Base-by-base conservation (phyloP, 2,888 invertebrate genomes). In the Leptinotarsa juncta region DNA sequence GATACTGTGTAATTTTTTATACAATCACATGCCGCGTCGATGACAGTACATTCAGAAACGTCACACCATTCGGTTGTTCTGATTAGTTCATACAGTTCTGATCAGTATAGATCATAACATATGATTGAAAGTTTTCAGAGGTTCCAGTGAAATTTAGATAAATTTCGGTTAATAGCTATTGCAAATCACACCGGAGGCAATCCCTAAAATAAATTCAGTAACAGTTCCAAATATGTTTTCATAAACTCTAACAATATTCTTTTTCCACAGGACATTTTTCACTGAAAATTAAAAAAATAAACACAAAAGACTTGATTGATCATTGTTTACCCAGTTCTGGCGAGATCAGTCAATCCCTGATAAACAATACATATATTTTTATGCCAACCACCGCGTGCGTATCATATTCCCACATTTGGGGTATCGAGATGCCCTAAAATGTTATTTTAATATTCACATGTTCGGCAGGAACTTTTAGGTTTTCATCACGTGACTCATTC, bases 401-500 rank as follows among this genome's bases (percentile, higher is more conserved):
- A 51, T 67, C 67, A 53, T 26, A 53, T 67, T 53, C 26, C 67
- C 53, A 67, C 67, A 67, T 67, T 67, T 20, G 48, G 67, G 48
- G 15, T 16, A 18, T 23, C 23, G 23, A 23, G 50, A 50, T 23
- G 26, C 67, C 67, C 48, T 67, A 53, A 53, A 67, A 67, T 26
- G 67, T 51, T 53, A 55, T 18, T 68, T 68, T 20, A 50, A 68
- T 42, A 68, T 68, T 53, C 53, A 68, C 18, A 74, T 78, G 73
- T 76, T 75, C 62, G 57, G 74, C 76, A 78, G 78, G 72, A 79
- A 78, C 79, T 81, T 81, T 73, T 75, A 77, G 74, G 80, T 77
- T 78, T 81, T 82, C 81, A 66, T 78, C 77, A 76, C 66, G 76
- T 82, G 82, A 82, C 65, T 82, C 81, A 82, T 75, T 77, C 74